These are phyloP conservation scores for Odocoileus hemionus DNA, from an alignment of 2,113 vertebrate genomes.

Conservation along the genomic window DNA sequence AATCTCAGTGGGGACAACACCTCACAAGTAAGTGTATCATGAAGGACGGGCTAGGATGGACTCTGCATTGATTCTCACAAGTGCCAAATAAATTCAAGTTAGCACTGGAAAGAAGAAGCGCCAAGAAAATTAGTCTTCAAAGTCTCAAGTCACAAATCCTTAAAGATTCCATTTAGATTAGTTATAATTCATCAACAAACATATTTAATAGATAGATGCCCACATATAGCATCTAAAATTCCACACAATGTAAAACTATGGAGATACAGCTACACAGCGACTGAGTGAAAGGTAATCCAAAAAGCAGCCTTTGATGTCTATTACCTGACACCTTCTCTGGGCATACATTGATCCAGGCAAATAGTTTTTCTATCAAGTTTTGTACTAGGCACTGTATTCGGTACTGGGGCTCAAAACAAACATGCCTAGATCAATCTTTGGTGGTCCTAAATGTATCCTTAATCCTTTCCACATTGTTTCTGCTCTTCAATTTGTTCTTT, in stretches of 20 bases:
- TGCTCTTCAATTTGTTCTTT: background rate
- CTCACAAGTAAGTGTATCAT: background rate
- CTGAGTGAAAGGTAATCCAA: background rate
- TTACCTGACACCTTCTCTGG: background rate
- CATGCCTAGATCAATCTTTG: background rate
- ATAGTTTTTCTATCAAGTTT: background rate
- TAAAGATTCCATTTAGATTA: constrained; percentile 68
- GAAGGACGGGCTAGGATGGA: background rate
- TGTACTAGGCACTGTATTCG: background rate
- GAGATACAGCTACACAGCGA: background rate
- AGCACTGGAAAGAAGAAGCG: constrained; percentile 18
- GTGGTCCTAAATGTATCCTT: background rate
- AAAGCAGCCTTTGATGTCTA: background rate
- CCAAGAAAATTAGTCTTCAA: constrained; percentile 62
- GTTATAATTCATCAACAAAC: constrained; percentile 65
- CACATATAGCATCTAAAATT: constrained; percentile 52
- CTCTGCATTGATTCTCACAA: background rate
- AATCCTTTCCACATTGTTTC: background rate
- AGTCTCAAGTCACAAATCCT: constrained; percentile 65
- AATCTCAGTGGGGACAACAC: background rate
- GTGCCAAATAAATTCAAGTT: constrained; percentile 29
- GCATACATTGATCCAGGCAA: background rate
- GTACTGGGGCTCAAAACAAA: background rate
- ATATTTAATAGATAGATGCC: constrained; percentile 47
- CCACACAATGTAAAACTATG: constrained; percentile 10